A percentile compares a stretch with the other conserved stretches of the same genome.
These are phyloP conservation scores for Buathra laborator DNA, from an alignment of 2,888 invertebrate genomes.

Conservation along the genomic window DNA sequence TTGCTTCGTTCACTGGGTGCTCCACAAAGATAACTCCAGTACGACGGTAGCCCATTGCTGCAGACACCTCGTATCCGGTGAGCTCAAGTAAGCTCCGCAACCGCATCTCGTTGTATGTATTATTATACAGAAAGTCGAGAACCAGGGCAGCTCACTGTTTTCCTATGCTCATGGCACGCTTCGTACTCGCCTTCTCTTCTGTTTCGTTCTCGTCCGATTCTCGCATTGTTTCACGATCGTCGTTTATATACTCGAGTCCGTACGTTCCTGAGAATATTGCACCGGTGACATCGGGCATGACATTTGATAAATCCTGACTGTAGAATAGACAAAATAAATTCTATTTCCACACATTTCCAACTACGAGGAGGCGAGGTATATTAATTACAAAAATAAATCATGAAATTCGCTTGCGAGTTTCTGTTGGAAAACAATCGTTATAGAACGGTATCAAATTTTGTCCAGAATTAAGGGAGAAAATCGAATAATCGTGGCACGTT, in stretches of 20 bases:
- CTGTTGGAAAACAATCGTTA: not conserved
- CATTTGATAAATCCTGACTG: constrained; percentile 23
- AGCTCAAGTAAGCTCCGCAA: constrained; percentile 69
- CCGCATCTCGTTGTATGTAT: constrained; percentile 52
- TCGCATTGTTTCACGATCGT: constrained; percentile 58
- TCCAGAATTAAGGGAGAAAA: not conserved
- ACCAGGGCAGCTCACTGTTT: constrained; percentile 62
- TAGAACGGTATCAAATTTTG: not conserved
- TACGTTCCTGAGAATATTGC: constrained; percentile 26
- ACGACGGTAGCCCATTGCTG: constrained; percentile 59
- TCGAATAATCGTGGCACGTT: not conserved
- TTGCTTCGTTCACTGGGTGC: constrained; percentile 64
- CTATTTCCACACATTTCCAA: constrained; percentile 3
- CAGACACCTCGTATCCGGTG: constrained; percentile 76
- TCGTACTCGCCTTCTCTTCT: constrained; percentile 40
- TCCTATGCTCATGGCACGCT: constrained; percentile 33
- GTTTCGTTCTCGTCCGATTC: constrained; percentile 50
- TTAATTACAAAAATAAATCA: not conserved
- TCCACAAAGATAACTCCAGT: constrained; percentile 80
- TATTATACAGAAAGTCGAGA: constrained; percentile 59
- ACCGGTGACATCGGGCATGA: constrained; percentile 24
- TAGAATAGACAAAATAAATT: constrained; percentile 5
- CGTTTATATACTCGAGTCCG: constrained; percentile 3
- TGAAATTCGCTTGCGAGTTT: not conserved
- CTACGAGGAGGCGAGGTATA: not conserved